Percentiles rank a stretch among this genome's conserved stretches.
Conservation (phyloP, 2,797 vertebrate species). For the Antennarius maculatus region DNA sequence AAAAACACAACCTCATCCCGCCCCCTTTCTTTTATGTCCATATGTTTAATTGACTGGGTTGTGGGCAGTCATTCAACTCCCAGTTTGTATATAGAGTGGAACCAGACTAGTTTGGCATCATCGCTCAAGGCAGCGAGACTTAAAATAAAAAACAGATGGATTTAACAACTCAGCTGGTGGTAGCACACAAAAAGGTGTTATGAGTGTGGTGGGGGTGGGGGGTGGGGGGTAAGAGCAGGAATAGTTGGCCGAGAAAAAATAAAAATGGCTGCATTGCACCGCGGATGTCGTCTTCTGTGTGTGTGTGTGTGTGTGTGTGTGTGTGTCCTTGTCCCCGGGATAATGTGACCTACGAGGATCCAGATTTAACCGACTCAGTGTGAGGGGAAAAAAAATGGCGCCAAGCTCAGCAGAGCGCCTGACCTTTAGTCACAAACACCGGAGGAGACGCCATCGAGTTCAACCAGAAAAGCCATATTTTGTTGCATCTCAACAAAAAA, state of each 20-base stretch:
- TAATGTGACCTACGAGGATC: constrained; percentile 65
- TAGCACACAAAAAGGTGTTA: not conserved
- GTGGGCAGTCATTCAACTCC: constrained; percentile 42
- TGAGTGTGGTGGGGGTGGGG: not conserved
- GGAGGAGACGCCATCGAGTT: not conserved
- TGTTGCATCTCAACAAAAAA: too few species aligned
- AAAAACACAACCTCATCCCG: constrained; percentile 46
- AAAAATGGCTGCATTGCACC: constrained; percentile 44
- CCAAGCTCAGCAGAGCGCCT: constrained; percentile 52
- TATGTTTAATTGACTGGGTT: constrained; percentile 52
- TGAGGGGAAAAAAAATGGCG: constrained; percentile 10
- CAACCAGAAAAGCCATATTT: too few species aligned
- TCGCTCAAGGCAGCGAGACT: constrained; percentile 45
- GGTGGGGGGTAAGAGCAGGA: constrained; percentile 11
- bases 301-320: constrained; percentile 54
- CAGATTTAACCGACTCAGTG: constrained; percentile 54
- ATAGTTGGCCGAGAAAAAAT: constrained; percentile 49
- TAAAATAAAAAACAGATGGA: constrained; percentile 45
- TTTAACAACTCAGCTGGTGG: constrained; percentile 62
- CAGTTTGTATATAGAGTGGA: constrained; percentile 40
- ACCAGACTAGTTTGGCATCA: constrained; percentile 49
- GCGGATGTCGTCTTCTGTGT: constrained; percentile 64
- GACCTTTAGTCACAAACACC: constrained; percentile 54
- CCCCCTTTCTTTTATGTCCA: constrained; percentile 11
- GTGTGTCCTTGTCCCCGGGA: constrained; percentile 55